These are phyloP conservation scores for Campaea margaritaria DNA, from an alignment of 2,888 invertebrate species.

Conservation along the genomic window DNA sequence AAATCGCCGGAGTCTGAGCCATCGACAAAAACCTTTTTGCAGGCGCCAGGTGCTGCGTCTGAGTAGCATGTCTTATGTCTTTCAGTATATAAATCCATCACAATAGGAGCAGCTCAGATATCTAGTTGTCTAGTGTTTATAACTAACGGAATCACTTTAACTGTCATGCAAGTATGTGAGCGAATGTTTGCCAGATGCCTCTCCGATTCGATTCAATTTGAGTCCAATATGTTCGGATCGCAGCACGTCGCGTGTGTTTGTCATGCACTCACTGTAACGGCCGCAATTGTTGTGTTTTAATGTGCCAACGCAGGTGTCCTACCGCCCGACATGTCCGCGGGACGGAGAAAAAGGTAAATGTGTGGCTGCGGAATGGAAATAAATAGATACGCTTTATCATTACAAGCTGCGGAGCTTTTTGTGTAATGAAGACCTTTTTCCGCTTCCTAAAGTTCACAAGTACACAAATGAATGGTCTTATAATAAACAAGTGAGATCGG, in stretches of 20 bases:
- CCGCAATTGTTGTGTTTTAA: constrained; percentile 24
- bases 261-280: constrained; percentile 19
- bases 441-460: no score
- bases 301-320: constrained; percentile 21
- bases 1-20: no score
- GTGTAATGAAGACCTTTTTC: neutral
- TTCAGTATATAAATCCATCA: no score
- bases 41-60: no score
- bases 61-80: no score
- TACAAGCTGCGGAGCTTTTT: neutral
- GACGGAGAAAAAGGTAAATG: constrained; percentile 11
- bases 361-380: constrained; percentile 10
- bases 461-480: no score
- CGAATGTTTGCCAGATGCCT: neutral
- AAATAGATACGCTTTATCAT: neutral
- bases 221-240: neutral
- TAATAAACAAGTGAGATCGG: no score
- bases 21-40: no score
- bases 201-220: constrained; percentile 5
- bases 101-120: no score
- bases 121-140: no score
- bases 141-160: neutral
- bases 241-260: constrained; percentile 18
- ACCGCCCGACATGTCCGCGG: constrained; percentile 1
- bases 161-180: no score